Percentiles rank a stretch among this genome's conserved stretches.
Evolutionary conservation across 2,888 invertebrate species (phyloP).

Genomic region (Dysmachus trigonus): DNA sequence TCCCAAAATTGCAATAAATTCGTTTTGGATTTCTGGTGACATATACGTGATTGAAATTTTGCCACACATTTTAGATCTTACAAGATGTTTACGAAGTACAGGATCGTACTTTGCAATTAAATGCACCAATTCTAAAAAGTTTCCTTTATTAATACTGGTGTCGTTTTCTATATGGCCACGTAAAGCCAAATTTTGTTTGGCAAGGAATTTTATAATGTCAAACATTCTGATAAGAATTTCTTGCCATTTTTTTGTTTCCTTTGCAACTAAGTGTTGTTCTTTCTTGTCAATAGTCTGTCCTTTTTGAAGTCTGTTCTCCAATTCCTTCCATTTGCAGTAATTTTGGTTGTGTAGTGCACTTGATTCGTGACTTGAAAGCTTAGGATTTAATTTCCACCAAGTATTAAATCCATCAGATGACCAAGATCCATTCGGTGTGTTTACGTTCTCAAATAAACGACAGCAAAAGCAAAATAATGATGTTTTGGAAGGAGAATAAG

Average conservation of each 20-base stretch:
- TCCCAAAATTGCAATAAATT: conserved; percentile 42
- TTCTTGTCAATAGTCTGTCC: no score
- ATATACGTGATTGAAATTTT: neutral
- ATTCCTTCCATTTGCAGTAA: no score
- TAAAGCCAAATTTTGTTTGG: conserved; percentile 42
- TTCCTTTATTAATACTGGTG: neutral
- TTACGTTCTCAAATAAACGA: neutral
- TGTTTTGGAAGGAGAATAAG: neutral
- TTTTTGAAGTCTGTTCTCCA: no score
- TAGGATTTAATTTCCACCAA: no score
- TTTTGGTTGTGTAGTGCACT: no score
- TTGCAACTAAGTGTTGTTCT: no score
- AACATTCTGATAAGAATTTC: conserved; percentile 43
- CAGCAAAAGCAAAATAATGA: conserved; percentile 8
- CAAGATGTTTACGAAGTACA: conserved; percentile 42
- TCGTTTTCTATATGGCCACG: conserved; percentile 36
- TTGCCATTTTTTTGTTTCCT: no score
- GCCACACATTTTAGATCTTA: conserved; percentile 43
- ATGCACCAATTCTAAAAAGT: neutral
- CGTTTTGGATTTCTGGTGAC: conserved; percentile 7
- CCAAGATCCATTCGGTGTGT: conserved; percentile 41
- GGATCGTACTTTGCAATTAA: conserved; percentile 42
- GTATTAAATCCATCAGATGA: no score
- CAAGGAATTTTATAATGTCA: conserved; percentile 45
- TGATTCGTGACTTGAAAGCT: no score